Conservation (phyloP, 2,888 invertebrate genomes). For the Melangyna quadrimaculata region DNA sequence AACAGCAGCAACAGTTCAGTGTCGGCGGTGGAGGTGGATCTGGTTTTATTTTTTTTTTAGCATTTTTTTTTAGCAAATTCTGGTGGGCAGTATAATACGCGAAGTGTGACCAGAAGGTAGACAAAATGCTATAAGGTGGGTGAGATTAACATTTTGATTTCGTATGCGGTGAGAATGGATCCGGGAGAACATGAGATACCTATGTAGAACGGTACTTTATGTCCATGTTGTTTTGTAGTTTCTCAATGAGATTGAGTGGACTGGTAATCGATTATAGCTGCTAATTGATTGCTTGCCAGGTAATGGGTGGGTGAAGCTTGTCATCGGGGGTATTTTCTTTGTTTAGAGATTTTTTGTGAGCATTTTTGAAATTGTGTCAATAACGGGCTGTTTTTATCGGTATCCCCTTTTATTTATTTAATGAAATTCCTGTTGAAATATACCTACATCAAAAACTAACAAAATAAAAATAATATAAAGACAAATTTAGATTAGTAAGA, state of each 20-base stretch:
- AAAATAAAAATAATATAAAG: too few species aligned
- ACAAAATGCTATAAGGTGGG: constrained; percentile 38
- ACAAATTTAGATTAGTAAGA: too few species aligned
- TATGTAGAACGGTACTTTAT: constrained; percentile 47
- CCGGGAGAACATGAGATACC: constrained; percentile 53
- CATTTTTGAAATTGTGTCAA: neutral
- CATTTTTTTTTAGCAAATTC: neutral
- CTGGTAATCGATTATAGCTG: constrained; percentile 58
- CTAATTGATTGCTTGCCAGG: constrained; percentile 55
- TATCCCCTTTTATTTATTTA: too few species aligned
- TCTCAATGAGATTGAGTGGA: constrained; percentile 45
- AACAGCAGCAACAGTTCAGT: constrained; percentile 40
- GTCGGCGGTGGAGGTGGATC: constrained; percentile 36
- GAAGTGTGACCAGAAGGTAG: constrained; percentile 68
- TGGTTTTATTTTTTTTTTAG: neutral
- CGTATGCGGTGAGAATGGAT: constrained; percentile 53
- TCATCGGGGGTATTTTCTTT: neutral
- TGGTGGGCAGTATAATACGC: constrained; percentile 38
- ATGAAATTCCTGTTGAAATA: too few species aligned
- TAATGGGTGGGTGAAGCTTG: neutral
- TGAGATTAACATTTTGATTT: constrained; percentile 57
- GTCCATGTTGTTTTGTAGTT: constrained; percentile 39
- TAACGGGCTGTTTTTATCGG: neutral
- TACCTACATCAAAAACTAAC: too few species aligned
- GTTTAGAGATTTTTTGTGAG: neutral